Percentiles rank a stretch among this genome's conserved stretches.
Evolutionary conservation across 2,888 invertebrate species (phyloP).

Genomic region (Laothoe populi): DNA sequence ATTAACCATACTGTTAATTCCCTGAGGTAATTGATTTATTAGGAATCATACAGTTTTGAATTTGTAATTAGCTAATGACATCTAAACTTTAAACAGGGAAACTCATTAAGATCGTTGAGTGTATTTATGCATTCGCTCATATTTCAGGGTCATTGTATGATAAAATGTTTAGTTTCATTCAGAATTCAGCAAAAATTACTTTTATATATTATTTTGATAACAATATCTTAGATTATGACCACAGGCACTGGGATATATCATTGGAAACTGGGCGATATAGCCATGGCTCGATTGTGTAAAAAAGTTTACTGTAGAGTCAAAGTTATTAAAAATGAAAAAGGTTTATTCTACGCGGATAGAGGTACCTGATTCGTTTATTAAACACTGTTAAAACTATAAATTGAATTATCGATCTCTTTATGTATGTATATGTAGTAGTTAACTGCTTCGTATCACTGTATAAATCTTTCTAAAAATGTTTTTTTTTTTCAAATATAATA

Average conservation of each 20-base stretch:
- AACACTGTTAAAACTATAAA: no score
- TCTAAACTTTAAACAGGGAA: background rate
- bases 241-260: conserved; percentile 62
- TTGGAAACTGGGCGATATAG: conserved; percentile 75
- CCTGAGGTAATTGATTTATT: no score
- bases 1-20: no score
- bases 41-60: background rate
- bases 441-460: no score
- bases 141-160: background rate
- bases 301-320: conserved; percentile 73
- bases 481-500: no score
- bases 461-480: no score
- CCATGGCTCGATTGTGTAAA: conserved; percentile 68
- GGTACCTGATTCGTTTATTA: conserved; percentile 48
- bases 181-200: conserved; percentile 7
- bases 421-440: no score
- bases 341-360: conserved; percentile 74
- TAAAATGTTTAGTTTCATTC: background rate
- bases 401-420: no score
- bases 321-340: conserved; percentile 72
- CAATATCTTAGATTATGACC: conserved; percentile 37
- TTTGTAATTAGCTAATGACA: conserved; percentile 12
- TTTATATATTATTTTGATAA: background rate
- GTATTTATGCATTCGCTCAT: background rate
- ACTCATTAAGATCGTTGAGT: background rate